Evolutionary conservation across 2,888 invertebrate genomes (phyloP).

Genomic region (Limenitis camilla): DNA sequence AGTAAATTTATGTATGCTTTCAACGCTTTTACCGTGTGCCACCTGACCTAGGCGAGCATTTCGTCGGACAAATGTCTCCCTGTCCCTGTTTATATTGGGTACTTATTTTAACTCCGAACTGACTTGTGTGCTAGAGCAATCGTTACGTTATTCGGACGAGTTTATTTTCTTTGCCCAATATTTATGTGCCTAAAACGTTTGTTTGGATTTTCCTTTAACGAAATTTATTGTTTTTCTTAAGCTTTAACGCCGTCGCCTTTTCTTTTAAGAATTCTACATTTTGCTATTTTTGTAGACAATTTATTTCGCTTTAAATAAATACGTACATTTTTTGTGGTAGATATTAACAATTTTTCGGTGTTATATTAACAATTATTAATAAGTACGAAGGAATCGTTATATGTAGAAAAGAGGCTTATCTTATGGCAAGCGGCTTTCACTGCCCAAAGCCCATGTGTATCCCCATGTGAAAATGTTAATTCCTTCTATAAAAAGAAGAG

Average conservation of each 20-base stretch:
- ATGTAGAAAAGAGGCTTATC: too few relatives aligned
- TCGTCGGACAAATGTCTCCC: slow-evolving; percentile 58
- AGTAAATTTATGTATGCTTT: slow-evolving; percentile 70
- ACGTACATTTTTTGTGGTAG: too few relatives aligned
- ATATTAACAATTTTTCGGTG: too few relatives aligned
- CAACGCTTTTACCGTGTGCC: slow-evolving; percentile 67
- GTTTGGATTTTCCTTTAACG: slow-evolving; percentile 10
- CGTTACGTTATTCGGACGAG: slow-evolving; percentile 19
- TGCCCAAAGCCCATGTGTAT: too few relatives aligned
- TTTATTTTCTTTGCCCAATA: slow-evolving; percentile 19
- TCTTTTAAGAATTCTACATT: too few relatives aligned
- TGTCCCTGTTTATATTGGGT: slow-evolving; percentile 56
- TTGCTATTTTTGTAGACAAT: too few relatives aligned
- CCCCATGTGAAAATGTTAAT: too few relatives aligned
- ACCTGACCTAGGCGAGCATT: slow-evolving; percentile 69
- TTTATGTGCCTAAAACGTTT: slow-evolving; percentile 16
- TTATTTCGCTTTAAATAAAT: too few relatives aligned
- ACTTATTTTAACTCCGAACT: slow-evolving; percentile 43
- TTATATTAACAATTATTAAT: too few relatives aligned
- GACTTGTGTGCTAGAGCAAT: slow-evolving; percentile 30
- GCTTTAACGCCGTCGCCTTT: not conserved
- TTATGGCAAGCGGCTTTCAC: too few relatives aligned
- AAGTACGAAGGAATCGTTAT: too few relatives aligned
- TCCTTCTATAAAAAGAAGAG: too few relatives aligned
- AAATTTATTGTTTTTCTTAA: slow-evolving; percentile 9